Evolutionary conservation across 2,113 vertebrate species (phyloP).

Genomic region (Cygnus buccinator): DNA sequence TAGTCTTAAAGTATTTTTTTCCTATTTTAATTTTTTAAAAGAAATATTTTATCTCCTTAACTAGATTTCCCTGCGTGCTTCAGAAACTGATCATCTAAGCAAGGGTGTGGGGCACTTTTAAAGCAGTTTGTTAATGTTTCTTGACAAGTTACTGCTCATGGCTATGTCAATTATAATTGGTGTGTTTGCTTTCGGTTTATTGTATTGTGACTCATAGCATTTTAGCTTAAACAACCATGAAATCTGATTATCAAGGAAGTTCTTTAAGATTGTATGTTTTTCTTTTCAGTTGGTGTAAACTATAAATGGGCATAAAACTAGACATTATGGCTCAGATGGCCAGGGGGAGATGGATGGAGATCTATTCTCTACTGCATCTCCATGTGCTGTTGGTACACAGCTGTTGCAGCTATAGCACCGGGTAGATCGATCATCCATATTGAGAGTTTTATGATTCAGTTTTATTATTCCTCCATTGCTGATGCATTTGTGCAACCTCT

Average conservation of each 20-base stretch:
- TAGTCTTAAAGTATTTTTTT: background rate
- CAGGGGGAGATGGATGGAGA: background rate
- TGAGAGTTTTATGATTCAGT: background rate
- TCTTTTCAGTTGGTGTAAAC: background rate
- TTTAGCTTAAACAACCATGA: slow-evolving; percentile 20
- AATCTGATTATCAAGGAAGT: slow-evolving; percentile 24
- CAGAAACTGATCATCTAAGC: background rate
- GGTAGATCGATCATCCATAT: background rate
- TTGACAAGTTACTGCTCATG: background rate
- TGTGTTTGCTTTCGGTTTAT: background rate
- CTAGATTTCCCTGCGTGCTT: background rate
- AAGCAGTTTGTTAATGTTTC: background rate
- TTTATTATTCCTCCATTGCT: background rate
- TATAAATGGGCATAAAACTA: background rate
- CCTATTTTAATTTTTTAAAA: background rate
- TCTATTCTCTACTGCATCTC: background rate
- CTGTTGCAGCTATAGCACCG: background rate
- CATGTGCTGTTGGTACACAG: background rate
- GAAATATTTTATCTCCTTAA: background rate
- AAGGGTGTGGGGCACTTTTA: background rate
- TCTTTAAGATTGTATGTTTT: background rate
- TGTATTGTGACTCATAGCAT: background rate
- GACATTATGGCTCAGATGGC: background rate
- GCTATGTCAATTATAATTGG: background rate
- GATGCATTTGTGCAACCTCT: background rate